phyloP scores from a whole-genome alignment of 2,888 invertebrate genomes.

The Pristionchus entomophagus region DNA sequence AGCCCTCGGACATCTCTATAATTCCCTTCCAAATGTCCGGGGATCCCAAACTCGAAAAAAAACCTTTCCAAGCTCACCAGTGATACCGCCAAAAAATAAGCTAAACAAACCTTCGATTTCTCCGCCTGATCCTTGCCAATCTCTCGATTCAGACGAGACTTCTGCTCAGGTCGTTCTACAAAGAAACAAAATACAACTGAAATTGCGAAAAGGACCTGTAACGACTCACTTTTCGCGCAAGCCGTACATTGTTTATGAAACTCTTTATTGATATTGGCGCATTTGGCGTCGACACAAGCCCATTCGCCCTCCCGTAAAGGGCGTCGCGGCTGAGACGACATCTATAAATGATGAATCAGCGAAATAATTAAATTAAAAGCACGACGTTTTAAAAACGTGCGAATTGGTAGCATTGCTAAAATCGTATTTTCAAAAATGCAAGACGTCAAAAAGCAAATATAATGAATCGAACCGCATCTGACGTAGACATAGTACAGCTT shows the following conservation, averaged over 20 bases:
- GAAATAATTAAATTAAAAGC: too few species aligned
- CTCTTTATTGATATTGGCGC: constrained; percentile 71
- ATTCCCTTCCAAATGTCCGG: neutral
- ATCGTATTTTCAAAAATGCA: too few species aligned
- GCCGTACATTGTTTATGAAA: constrained; percentile 56
- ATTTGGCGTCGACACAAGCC: constrained; percentile 79
- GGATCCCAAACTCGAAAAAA: neutral
- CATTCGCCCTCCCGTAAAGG: constrained; percentile 76
- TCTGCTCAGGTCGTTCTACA: constrained; percentile 38
- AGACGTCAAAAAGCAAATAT: neutral
- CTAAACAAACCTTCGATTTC: constrained; percentile 80
- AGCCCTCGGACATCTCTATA: too few species aligned
- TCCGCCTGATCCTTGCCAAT: constrained; percentile 98
- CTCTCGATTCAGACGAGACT: constrained; percentile 79
- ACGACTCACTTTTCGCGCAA: constrained; percentile 77
- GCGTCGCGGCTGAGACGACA: constrained; percentile 33
- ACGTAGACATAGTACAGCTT: neutral
- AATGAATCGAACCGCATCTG: neutral
- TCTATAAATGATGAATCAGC: neutral
- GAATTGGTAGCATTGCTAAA: too few species aligned
- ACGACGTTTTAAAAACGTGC: too few species aligned
- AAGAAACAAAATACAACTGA: neutral
- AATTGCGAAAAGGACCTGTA: neutral
- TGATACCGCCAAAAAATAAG: neutral
- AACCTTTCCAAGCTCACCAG: too few species aligned